These are phyloP conservation scores for Hormaphis cornu DNA, from an alignment of 1,140 invertebrate genomes.

Conservation along the genomic window DNA sequence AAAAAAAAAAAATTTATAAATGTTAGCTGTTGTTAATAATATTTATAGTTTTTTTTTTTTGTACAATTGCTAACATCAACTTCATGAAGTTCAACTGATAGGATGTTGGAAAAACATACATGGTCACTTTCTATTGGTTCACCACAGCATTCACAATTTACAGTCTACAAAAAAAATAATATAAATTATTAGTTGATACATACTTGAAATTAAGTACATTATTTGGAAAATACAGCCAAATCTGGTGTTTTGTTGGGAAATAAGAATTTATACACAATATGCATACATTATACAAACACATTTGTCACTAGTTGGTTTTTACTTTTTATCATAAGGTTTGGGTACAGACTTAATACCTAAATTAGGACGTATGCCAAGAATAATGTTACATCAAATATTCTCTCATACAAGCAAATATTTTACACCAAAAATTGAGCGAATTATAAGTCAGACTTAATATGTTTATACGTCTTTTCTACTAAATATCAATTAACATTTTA, in stretches of 20 bases:
- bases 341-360: too few relatives aligned
- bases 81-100: constrained; percentile 12
- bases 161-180: not conserved
- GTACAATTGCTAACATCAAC: not conserved
- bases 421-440: too few relatives aligned
- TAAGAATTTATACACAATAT: too few relatives aligned
- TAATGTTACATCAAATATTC: too few relatives aligned
- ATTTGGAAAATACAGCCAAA: not conserved
- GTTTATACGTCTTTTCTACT: too few relatives aligned
- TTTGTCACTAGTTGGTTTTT: too few relatives aligned
- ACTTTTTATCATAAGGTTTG: too few relatives aligned
- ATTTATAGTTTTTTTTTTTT: not conserved
- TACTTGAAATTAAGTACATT: not conserved
- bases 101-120: constrained; percentile 24
- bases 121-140: constrained; percentile 23
- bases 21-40: not conserved
- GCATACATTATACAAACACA: too few relatives aligned
- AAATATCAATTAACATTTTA: too few relatives aligned
- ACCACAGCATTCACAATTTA: constrained; percentile 22
- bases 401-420: too few relatives aligned
- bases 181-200: not conserved
- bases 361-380: too few relatives aligned
- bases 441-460: too few relatives aligned
- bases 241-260: not conserved
- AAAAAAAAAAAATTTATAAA: not conserved